Conservation (phyloP, 1,140 invertebrate species). For the Drosophila tani region DNA sequence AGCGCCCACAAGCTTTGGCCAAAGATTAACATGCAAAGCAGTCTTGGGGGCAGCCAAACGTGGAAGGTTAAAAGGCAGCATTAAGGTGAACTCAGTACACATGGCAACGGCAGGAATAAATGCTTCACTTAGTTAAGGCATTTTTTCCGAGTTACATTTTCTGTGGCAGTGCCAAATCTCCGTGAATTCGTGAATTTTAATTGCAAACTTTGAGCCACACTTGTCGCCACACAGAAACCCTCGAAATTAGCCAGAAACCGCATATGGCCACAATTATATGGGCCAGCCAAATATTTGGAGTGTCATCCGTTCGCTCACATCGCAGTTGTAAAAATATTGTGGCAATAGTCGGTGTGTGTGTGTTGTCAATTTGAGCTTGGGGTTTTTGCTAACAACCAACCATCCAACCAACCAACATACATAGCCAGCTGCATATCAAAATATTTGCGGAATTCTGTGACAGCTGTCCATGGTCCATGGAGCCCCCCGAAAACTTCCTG, state of each 20-base stretch:
- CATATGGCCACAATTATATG: constrained; percentile 70
- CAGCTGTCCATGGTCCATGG: constrained; percentile 52
- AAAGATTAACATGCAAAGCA: constrained; percentile 70
- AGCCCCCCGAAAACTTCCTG: constrained; percentile 53
- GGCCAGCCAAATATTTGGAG: constrained; percentile 72
- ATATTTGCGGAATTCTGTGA: constrained; percentile 72
- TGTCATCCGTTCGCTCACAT: constrained; percentile 37
- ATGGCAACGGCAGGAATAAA: constrained; percentile 9
- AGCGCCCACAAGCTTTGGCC: constrained; percentile 48
- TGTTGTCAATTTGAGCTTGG: constrained; percentile 73
- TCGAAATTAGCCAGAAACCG: constrained; percentile 68
- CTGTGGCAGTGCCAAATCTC: constrained; percentile 11
- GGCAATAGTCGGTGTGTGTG: constrained; percentile 64
- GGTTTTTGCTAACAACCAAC: constrained; percentile 50
- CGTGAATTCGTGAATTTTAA: constrained; percentile 37
- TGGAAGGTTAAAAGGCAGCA: not conserved
- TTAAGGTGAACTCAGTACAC: constrained; percentile 1
- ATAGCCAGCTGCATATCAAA: constrained; percentile 69
- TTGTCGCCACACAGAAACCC: constrained; percentile 11
- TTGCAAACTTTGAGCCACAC: constrained; percentile 28
- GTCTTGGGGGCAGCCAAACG: constrained; percentile 29
- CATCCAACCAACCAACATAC: constrained; percentile 7
- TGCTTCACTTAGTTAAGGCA: not conserved
- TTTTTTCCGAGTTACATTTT: not conserved
- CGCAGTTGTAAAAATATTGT: constrained; percentile 79